These are phyloP conservation scores for Amphiduros pacificus DNA, from an alignment of 2,888 invertebrate species.

Conservation along the genomic window DNA sequence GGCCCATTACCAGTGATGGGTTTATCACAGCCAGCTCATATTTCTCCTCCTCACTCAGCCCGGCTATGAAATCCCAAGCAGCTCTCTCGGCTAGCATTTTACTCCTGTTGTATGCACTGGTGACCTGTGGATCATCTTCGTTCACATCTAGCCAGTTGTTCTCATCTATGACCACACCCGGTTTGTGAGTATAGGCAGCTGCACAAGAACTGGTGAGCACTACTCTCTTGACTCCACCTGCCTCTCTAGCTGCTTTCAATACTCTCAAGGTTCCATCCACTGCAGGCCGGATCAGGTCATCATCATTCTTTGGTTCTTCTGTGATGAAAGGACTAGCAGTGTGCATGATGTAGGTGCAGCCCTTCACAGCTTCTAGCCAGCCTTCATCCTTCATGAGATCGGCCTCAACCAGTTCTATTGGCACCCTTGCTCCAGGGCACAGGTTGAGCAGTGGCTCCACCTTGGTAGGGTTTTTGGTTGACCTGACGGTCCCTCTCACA, in stretches of 20 bases:
- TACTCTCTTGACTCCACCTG: constrained; percentile 61
- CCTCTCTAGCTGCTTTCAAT: constrained; percentile 60
- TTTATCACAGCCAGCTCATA: constrained; percentile 63
- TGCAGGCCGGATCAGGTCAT: constrained; percentile 60
- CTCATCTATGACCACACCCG: no score
- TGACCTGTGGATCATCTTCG: no score
- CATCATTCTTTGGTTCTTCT: constrained; percentile 52
- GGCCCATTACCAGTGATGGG: constrained; percentile 63
- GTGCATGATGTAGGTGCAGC: constrained; percentile 60
- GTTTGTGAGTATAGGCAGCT: no score
- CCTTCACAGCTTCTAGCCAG: constrained; percentile 52
- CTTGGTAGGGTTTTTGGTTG: constrained; percentile 20
- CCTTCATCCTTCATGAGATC: constrained; percentile 3
- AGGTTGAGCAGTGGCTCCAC: constrained; percentile 50
- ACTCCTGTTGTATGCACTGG: constrained; percentile 59
- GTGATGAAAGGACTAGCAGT: constrained; percentile 61
- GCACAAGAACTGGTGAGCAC: constrained; percentile 63
- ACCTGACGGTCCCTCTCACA: constrained; percentile 13
- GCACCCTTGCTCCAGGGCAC: constrained; percentile 50
- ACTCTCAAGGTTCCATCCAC: constrained; percentile 62
- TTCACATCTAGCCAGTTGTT: no score
- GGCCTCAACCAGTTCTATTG: constrained; percentile 9
- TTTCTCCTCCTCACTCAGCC: constrained; percentile 58
- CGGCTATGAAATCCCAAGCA: constrained; percentile 65
- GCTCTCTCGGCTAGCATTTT: constrained; percentile 64